Base-by-base conservation (phyloP, 2,797 vertebrate genomes). In the Sebastiscus tertius region DNA sequence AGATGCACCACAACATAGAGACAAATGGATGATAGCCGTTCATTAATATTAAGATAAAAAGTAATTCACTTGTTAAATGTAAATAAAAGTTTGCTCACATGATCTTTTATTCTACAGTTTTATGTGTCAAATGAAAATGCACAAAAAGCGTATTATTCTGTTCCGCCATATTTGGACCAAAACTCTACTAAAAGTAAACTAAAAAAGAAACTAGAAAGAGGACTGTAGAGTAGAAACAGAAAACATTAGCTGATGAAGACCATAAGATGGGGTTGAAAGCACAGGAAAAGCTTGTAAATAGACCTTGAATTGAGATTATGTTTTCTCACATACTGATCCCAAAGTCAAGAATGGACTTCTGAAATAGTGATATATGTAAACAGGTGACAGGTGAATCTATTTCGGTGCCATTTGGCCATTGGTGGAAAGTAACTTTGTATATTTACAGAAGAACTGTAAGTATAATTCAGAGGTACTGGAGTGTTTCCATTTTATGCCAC, bases 1-100 rank as follows among this genome's bases (percentile, higher is more conserved):
- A 77, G 66, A 88, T 49, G 76, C 81, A 87, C 79, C 86, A 72
- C 78, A 75, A 80, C 84, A 86, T 75, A 56, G 75, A 92, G 75
- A 83, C 70, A 86, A 65, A 87, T 73, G 56, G 80, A 87, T 82
- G 82, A 90, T 85, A 88, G 68, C 77, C 42, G 81, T 90, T 91
- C 82, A 79, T 83, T 81, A 87, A 84, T 86, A 81, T 84, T 82
- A 83, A 78, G 59, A 77, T 87, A 24, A 90, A 87, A 87, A 81
- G 79, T 87, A 79, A 74, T 88, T 92, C 82, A 93, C 88, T 91
- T 91, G 90, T 90, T 90, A 75, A 84, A 92, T 94, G 92, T 94
- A 94, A 95, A 95, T 95, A 94, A 95, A 95, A 71, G 88, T 93
- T 94, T 91, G 87, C 81, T 94, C 93, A 90, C 90, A 86, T 80